phyloP scores from a whole-genome alignment of 2,113 vertebrate species.

The Symphodus melops region DNA sequence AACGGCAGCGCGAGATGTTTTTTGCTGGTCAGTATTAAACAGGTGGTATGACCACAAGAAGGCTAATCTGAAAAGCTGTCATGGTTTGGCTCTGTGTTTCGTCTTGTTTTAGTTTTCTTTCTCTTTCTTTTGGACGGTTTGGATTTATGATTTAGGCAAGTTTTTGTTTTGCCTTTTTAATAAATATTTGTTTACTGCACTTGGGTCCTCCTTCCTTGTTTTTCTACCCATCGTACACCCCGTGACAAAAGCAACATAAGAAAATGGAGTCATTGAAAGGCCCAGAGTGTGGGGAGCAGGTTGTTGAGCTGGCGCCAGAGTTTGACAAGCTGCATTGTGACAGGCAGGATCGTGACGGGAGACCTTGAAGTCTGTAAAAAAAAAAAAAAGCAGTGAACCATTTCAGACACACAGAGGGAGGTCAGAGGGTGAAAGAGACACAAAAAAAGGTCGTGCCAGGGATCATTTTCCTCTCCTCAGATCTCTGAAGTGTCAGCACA shows the following conservation, averaged over 20 bases:
- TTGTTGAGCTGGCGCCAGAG: neutral
- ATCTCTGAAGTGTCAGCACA: constrained; percentile 25
- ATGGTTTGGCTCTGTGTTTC: too few species aligned
- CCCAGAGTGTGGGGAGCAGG: neutral
- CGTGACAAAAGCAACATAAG: neutral
- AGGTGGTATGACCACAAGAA: neutral
- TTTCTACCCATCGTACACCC: too few species aligned
- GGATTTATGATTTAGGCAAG: too few species aligned
- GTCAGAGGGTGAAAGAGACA: constrained; percentile 24
- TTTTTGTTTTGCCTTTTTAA: too few species aligned
- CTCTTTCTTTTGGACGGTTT: too few species aligned
- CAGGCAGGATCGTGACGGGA: constrained; percentile 37
- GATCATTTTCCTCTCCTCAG: constrained; percentile 16
- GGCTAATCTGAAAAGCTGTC: neutral
- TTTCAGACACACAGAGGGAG: constrained; percentile 40
- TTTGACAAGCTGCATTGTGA: constrained; percentile 48
- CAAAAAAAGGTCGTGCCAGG: constrained; percentile 19
- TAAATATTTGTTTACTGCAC: too few species aligned
- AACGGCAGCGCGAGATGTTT: too few species aligned
- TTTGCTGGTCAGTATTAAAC: too few species aligned
- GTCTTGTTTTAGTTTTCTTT: too few species aligned
- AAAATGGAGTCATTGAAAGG: too few species aligned
- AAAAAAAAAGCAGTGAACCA: constrained; percentile 47
- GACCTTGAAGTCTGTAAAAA: constrained; percentile 36
- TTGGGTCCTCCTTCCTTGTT: too few species aligned